Percentiles rank a stretch among this genome's conserved stretches.
phyloP scores from a whole-genome alignment of 2,888 invertebrate genomes.

The Apamea sordens region DNA sequence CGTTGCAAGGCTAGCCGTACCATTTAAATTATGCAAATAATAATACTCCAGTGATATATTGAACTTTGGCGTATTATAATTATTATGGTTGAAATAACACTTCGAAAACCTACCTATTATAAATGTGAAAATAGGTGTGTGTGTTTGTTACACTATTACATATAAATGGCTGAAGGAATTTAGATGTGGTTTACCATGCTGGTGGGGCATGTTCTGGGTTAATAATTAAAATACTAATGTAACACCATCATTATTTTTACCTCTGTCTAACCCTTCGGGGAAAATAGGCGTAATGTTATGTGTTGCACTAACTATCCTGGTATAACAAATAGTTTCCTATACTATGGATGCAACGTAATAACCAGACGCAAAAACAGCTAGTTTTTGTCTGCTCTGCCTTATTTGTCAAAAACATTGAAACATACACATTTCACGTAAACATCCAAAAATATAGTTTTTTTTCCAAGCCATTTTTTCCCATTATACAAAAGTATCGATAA shows the following conservation, averaged over 20 bases:
- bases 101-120: not conserved
- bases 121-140: not conserved
- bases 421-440: slow-evolving; percentile 8
- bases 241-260: not conserved
- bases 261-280: not conserved
- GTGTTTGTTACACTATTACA: not conserved
- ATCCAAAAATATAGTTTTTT: slow-evolving; percentile 10
- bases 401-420: too few relatives aligned
- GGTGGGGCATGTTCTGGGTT: not conserved
- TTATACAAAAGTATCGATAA: slow-evolving; percentile 22
- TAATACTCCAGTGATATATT: slow-evolving; percentile 41
- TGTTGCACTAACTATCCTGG: not conserved
- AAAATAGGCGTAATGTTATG: not conserved
- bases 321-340: not conserved
- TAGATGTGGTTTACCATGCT: not conserved
- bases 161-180: not conserved
- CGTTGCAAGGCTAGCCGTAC: slow-evolving; percentile 13
- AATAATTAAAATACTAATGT: not conserved
- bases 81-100: slow-evolving; percentile 3
- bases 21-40: slow-evolving; percentile 38
- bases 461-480: not conserved
- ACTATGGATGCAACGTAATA: too few relatives aligned
- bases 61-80: slow-evolving; percentile 37
- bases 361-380: not conserved
- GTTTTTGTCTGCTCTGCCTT: not conserved